These are phyloP conservation scores for Nebria ingens DNA, from an alignment of 1,140 invertebrate species.

Conservation along the genomic window DNA sequence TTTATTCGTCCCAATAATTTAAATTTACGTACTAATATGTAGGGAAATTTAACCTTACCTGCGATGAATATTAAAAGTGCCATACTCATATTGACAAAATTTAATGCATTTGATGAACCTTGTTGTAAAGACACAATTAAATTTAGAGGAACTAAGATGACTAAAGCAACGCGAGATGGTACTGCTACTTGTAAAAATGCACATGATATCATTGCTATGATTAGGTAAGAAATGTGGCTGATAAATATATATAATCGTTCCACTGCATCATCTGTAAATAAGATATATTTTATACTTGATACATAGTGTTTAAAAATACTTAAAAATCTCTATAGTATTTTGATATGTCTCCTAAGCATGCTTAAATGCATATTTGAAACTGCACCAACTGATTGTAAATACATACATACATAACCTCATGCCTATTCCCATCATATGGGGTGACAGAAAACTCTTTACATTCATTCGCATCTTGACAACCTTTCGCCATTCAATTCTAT, in stretches of 20 bases:
- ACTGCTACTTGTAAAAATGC: constrained; percentile 27
- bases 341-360: too few relatives aligned
- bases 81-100: constrained; percentile 16
- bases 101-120: constrained; percentile 18
- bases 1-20: neutral
- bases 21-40: constrained; percentile 13
- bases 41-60: constrained; percentile 19
- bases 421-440: too few relatives aligned
- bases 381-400: too few relatives aligned
- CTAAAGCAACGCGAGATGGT: constrained; percentile 22
- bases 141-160: constrained; percentile 26
- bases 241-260: constrained; percentile 27
- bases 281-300: constrained; percentile 4
- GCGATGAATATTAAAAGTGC: constrained; percentile 20
- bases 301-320: neutral
- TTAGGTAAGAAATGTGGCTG: constrained; percentile 26
- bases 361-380: too few relatives aligned
- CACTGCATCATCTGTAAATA: constrained; percentile 24
- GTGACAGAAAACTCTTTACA: too few relatives aligned
- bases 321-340: too few relatives aligned
- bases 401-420: too few relatives aligned
- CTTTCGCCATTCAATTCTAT: too few relatives aligned
- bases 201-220: constrained; percentile 28
- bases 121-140: constrained; percentile 24
- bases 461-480: too few relatives aligned